Evolutionary conservation across 2,113 vertebrate species (phyloP).

Genomic region (Motacilla alba): DNA sequence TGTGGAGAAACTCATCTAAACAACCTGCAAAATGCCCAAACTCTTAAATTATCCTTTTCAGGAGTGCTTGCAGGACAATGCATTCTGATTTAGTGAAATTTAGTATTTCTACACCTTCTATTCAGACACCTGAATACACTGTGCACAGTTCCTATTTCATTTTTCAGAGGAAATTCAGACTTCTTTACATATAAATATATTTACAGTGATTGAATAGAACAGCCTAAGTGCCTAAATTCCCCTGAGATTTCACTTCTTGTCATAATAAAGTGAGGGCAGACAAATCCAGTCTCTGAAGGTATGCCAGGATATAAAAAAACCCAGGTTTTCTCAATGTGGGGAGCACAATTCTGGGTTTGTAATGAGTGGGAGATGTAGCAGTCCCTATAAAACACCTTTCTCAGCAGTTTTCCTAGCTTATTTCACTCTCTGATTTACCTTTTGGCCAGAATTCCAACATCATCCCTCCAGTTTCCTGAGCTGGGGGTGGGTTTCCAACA

Average conservation of each 20-base stretch:
- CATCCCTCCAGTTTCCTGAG: background rate
- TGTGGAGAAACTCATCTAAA: background rate
- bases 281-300: background rate
- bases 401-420: background rate
- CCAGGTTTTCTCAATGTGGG: accelerated
- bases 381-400: background rate
- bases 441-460: background rate
- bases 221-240: background rate
- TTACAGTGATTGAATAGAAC: background rate
- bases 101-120: accelerated
- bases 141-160: background rate
- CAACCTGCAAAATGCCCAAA: background rate
- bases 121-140: background rate
- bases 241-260: background rate
- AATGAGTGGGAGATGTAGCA: background rate
- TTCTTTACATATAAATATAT: background rate
- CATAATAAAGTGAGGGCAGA: background rate
- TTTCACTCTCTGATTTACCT: background rate
- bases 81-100: background rate
- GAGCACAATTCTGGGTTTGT: background rate
- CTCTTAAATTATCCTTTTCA: background rate
- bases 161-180: background rate
- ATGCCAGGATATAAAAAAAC: background rate
- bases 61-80: background rate
- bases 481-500: background rate